Percentiles rank a stretch among this genome's conserved stretches.
These are phyloP conservation scores for Ptychochromis oligacanthus DNA, from an alignment of 2,113 vertebrate genomes.

Conservation along the genomic window DNA sequence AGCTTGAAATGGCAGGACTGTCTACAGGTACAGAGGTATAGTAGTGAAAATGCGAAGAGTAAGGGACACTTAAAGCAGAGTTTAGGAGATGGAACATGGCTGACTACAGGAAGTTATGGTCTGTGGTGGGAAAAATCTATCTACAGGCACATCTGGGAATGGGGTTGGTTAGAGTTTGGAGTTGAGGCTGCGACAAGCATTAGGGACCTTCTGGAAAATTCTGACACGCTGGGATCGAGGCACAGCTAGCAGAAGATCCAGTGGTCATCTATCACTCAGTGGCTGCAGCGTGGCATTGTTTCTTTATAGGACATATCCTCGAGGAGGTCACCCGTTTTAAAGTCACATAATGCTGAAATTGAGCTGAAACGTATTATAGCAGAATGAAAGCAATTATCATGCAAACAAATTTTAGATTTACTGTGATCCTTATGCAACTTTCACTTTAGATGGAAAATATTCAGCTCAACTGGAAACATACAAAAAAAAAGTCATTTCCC, in stretches of 20 bases:
- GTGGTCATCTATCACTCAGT: conserved; percentile 28
- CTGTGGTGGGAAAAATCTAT: conserved; percentile 47
- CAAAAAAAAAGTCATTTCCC: neutral
- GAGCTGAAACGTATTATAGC: conserved; percentile 25
- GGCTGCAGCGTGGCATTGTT: neutral
- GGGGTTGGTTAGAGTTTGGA: conserved; percentile 29
- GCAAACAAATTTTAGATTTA: conserved; percentile 29
- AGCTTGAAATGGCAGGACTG: conserved; percentile 24
- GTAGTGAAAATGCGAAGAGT: conserved; percentile 28
- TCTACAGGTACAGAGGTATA: conserved; percentile 23
- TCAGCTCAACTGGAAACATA: neutral
- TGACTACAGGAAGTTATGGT: conserved; percentile 37
- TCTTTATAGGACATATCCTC: conserved; percentile 16
- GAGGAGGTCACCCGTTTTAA: conserved; percentile 29
- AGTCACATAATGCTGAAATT: neutral
- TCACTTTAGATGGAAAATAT: neutral
- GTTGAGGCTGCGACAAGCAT: conserved; percentile 21
- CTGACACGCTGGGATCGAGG: conserved; percentile 29
- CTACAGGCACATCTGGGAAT: conserved; percentile 47
- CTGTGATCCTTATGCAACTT: neutral
- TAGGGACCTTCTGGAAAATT: conserved; percentile 47
- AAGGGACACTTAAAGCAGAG: conserved; percentile 30
- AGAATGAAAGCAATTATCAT: conserved; percentile 42
- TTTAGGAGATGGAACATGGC: conserved; percentile 34
- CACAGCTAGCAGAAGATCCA: conserved; percentile 2